phyloP scores from a whole-genome alignment of 1,140 invertebrate species.

The Hycleus cichorii region DNA sequence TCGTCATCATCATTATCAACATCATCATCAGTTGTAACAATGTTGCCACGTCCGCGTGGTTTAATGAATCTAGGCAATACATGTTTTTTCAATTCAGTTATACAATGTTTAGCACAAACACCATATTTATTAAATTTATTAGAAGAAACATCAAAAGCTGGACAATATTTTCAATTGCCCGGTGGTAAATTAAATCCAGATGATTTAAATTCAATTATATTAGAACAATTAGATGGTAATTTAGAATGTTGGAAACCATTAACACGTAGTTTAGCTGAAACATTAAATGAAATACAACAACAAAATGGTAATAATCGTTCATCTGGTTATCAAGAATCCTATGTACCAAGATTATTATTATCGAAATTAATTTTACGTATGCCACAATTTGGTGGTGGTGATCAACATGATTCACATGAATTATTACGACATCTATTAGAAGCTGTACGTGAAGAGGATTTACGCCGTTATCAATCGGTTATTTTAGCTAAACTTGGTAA shows the following conservation, averaged over 20 bases:
- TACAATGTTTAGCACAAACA: conserved; percentile 86
- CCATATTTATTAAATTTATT: conserved; percentile 69
- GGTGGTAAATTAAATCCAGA: conserved; percentile 55
- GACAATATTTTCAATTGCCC: conserved; percentile 60
- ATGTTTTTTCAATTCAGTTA: conserved; percentile 93
- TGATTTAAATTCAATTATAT: conserved; percentile 37
- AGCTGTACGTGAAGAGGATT: conserved; percentile 63
- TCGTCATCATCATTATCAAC: conserved; percentile 12
- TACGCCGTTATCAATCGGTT: conserved; percentile 66
- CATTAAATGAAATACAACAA: conserved; percentile 61
- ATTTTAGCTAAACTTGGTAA: conserved; percentile 62
- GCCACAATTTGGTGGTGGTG: conserved; percentile 82
- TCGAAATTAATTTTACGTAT: conserved; percentile 66
- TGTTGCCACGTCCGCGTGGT: conserved; percentile 54
- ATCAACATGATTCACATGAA: conserved; percentile 96
- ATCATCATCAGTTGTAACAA: neutral
- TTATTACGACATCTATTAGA: conserved; percentile 83
- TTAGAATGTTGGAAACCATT: conserved; percentile 64
- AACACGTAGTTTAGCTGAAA: conserved; percentile 58
- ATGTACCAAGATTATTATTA: conserved; percentile 66
- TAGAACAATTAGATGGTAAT: conserved; percentile 39
- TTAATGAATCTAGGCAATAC: conserved; percentile 88
- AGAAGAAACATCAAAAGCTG: conserved; percentile 58
- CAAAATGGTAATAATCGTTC: no score
- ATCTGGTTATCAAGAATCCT: conserved; percentile 47